phyloP scores from a whole-genome alignment of 2,797 vertebrate species.

The Myotis findleyi region DNA sequence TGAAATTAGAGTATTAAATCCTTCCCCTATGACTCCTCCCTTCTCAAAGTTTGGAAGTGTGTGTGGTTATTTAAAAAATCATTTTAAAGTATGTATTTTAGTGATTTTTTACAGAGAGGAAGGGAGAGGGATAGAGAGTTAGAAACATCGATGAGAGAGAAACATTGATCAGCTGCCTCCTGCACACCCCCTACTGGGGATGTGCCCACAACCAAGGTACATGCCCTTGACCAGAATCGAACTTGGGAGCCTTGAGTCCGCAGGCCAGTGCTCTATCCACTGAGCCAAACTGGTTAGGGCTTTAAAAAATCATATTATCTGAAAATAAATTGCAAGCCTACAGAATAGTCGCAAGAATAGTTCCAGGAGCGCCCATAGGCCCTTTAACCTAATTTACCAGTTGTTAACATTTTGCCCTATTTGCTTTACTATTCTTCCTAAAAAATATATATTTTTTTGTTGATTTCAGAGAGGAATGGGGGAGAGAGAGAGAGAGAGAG shows the following conservation, averaged over 20 bases:
- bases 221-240: too few species aligned
- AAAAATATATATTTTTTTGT: not conserved
- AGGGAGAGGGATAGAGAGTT: too few species aligned
- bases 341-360: not conserved
- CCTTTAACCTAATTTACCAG: not conserved
- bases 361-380: not conserved
- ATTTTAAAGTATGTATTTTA: not conserved
- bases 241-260: too few species aligned
- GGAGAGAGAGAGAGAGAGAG: not conserved
- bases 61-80: not conserved
- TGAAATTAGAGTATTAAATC: not conserved
- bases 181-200: too few species aligned
- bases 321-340: conserved; percentile 17
- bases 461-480: not conserved
- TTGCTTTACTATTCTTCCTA: not conserved
- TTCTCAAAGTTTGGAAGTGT: not conserved
- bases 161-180: too few species aligned
- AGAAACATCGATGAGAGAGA: too few species aligned
- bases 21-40: not conserved
- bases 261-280: too few species aligned
- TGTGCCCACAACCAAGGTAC: too few species aligned
- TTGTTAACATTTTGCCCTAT: conserved; percentile 13
- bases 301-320: not conserved
- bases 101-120: too few species aligned
- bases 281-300: too few species aligned